A percentile compares a stretch with the other conserved stretches of the same genome.
Evolutionary conservation across 2,888 invertebrate species (phyloP).

Genomic region (Patella caerulea): DNA sequence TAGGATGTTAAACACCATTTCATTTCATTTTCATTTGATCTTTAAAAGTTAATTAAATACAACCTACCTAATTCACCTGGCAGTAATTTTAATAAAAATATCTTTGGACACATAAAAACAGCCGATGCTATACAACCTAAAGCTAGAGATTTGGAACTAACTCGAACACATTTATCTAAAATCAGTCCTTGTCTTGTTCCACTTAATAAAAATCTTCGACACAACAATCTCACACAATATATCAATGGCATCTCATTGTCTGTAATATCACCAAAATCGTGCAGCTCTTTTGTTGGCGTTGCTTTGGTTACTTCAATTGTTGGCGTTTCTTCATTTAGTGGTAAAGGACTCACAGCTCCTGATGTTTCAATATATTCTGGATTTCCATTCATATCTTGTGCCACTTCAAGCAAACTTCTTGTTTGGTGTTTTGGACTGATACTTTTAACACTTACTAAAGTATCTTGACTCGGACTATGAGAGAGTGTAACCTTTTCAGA

Average conservation of each 20-base stretch:
- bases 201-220: slow-evolving; percentile 81
- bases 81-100: slow-evolving; percentile 77
- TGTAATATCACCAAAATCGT: slow-evolving; percentile 75
- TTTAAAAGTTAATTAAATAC: neutral
- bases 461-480: slow-evolving; percentile 64
- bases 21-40: too few species aligned
- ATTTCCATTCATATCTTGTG: slow-evolving; percentile 63
- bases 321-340: slow-evolving; percentile 14
- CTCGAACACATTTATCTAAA: slow-evolving; percentile 83
- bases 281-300: slow-evolving; percentile 5
- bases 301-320: slow-evolving; percentile 22
- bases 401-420: slow-evolving; percentile 34
- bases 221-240: slow-evolving; percentile 82
- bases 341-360: slow-evolving; percentile 6
- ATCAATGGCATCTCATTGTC: slow-evolving; percentile 80
- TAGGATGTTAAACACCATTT: too few species aligned
- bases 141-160: slow-evolving; percentile 92
- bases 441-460: slow-evolving; percentile 61
- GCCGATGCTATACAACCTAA: slow-evolving; percentile 86
- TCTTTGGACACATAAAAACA: slow-evolving; percentile 81
- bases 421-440: slow-evolving; percentile 53
- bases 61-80: slow-evolving; percentile 32
- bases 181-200: slow-evolving; percentile 75
- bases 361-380: slow-evolving; percentile 37
- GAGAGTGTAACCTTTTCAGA: slow-evolving; percentile 60